Base-by-base conservation (phyloP, 1,140 invertebrate species). In the Drosophila serrata region DNA sequence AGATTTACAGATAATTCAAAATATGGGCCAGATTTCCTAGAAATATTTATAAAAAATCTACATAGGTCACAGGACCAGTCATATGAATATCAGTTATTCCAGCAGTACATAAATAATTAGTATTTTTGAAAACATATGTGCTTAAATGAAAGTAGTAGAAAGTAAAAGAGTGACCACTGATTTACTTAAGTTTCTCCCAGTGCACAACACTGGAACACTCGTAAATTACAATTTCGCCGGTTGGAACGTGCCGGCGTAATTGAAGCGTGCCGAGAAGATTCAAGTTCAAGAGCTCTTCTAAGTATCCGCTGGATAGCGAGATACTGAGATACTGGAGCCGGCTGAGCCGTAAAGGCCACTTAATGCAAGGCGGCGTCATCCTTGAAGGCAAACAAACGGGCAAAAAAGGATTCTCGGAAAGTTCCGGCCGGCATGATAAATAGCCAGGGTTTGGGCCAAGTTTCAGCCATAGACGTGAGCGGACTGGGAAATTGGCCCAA, bases 321-420 rank as follows among this genome's bases (percentile, higher is more conserved):
- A 63, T 64, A 24, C 67, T 70, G 56, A 60, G 29, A 49, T 72
- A 64, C 73, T 75, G 27, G n/a, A 63, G 49, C 45, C 62, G 33
- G 43, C 46, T 62, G 57, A 85, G 48, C 61, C 73, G 39, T 73
- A 78, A 78, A 85, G 63, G 33, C 64, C 79, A 63, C 35, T 74
- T 87, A 87, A 87, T 42, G 57, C 77, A 24, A 29, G 57, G 37
- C 64, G 59, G 76, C 57, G 45, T 8, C 43, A 46, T 46, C 22
- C 43, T 53, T 31, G 31, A 19, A 15, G 37, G 8, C 58, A 48
- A 24, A 46, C 67, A 73, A 58, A 56, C 62, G 48, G 48, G 40
- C 56, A 53, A 60, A 55, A 73, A 81, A 73, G 79, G 79, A 78
- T 82, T 65, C 46, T 11, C 22, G 22, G 6, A 57, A 53, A 56